Evolutionary conservation across 2,888 invertebrate genomes (phyloP).

Genomic region (Drosophila trichaetosa): DNA sequence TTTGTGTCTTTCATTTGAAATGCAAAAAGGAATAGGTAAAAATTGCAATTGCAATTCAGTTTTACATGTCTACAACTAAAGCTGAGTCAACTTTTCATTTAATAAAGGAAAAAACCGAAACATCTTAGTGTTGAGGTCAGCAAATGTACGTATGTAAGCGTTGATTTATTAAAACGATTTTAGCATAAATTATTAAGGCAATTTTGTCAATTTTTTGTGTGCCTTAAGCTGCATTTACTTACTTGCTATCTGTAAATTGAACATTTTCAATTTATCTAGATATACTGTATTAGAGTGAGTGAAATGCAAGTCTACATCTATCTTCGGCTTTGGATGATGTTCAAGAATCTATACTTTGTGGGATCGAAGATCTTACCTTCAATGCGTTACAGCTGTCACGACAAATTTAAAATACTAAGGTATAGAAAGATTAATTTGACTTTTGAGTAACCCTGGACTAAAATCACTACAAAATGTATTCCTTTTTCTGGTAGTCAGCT

Average conservation of each 20-base stretch:
- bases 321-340: background rate
- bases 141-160: background rate
- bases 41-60: slow-evolving; percentile 24
- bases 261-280: background rate
- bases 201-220: background rate
- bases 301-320: too few relatives aligned
- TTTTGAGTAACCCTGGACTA: background rate
- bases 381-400: background rate
- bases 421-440: background rate
- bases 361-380: background rate
- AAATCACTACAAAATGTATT: background rate
- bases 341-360: background rate
- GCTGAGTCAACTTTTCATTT: background rate
- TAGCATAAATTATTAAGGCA: background rate
- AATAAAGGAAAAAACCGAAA: background rate
- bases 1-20: slow-evolving; percentile 41
- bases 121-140: background rate
- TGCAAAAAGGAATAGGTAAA: slow-evolving; percentile 28
- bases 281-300: too few relatives aligned
- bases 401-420: background rate
- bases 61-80: background rate
- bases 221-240: background rate
- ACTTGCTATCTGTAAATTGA: background rate
- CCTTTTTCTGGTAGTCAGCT: rapidly evolving
- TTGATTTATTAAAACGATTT: background rate